Evolutionary conservation across 1,140 invertebrate species (phyloP).

Genomic region (Drosophila funebris): DNA sequence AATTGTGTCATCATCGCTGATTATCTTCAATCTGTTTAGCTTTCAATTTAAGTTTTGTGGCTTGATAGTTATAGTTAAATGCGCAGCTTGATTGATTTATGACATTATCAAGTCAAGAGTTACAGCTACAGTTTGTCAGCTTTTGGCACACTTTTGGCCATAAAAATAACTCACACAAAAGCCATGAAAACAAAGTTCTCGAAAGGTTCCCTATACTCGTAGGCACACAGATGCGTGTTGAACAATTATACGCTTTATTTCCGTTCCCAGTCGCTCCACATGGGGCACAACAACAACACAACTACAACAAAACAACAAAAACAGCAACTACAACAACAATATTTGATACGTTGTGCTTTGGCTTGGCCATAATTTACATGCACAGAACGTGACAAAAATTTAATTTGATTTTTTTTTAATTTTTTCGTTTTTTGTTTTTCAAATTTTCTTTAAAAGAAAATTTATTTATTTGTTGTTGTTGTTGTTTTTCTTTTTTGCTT

Average conservation of each 20-base stretch:
- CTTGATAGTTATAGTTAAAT: neutral
- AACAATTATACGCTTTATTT: constrained; percentile 54
- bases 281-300: constrained; percentile 23
- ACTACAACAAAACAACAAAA: constrained; percentile 11
- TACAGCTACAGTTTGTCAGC: constrained; percentile 6
- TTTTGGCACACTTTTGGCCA: constrained; percentile 33
- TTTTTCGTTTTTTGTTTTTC: constrained; percentile 12
- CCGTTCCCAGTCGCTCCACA: constrained; percentile 36
- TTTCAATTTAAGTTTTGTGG: constrained; percentile 7
- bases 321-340: constrained; percentile 17
- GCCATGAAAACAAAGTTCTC: constrained; percentile 23
- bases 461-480: constrained; percentile 1
- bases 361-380: constrained; percentile 46
- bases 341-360: constrained; percentile 10
- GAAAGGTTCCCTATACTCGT: neutral
- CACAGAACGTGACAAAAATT: constrained; percentile 52
- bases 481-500: neutral
- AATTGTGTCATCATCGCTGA: constrained; percentile 36
- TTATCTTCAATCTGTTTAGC: constrained; percentile 13
- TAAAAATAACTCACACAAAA: constrained; percentile 22
- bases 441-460: constrained; percentile 24
- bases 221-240: constrained; percentile 32
- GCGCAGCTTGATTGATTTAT: constrained; percentile 28
- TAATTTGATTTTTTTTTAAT: constrained; percentile 34
- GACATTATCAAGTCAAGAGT: constrained; percentile 4